phyloP scores from a whole-genome alignment of 2,888 invertebrate genomes.

The Pristionchus japonicus region DNA sequence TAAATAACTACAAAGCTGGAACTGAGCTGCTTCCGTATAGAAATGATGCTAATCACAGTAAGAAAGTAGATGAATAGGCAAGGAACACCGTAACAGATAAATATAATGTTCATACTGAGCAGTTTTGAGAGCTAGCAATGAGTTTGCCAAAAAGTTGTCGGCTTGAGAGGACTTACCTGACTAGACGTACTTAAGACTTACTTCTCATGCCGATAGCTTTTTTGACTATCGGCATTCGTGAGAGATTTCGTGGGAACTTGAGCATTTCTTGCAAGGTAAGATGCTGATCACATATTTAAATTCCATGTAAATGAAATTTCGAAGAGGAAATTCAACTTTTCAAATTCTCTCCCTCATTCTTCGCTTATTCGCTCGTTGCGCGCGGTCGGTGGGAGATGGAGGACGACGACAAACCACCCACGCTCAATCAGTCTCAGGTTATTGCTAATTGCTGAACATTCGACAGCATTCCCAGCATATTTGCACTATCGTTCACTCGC shows the following conservation, averaged over 20 bases:
- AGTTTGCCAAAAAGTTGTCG: background rate
- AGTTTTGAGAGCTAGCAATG: background rate
- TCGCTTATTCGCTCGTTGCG: background rate
- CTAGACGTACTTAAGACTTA: too few species aligned
- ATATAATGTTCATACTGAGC: background rate
- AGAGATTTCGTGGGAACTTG: too few species aligned
- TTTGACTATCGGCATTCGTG: too few species aligned
- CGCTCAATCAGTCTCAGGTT: background rate
- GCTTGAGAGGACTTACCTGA: too few species aligned
- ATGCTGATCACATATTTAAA: too few species aligned
- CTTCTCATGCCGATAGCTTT: too few species aligned
- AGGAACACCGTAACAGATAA: background rate
- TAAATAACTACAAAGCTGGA: background rate
- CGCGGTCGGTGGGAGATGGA: background rate
- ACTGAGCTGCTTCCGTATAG: background rate
- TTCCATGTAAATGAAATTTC: too few species aligned
- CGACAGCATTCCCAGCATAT: background rate
- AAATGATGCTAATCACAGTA: background rate
- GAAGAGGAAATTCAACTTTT: background rate
- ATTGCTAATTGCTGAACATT: background rate
- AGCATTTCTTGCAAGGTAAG: too few species aligned
- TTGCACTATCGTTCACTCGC: too few species aligned
- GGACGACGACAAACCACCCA: background rate
- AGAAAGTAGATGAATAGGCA: background rate
- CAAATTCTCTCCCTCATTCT: background rate